Conservation (phyloP, 2,888 invertebrate genomes). For the Nezara viridula region DNA sequence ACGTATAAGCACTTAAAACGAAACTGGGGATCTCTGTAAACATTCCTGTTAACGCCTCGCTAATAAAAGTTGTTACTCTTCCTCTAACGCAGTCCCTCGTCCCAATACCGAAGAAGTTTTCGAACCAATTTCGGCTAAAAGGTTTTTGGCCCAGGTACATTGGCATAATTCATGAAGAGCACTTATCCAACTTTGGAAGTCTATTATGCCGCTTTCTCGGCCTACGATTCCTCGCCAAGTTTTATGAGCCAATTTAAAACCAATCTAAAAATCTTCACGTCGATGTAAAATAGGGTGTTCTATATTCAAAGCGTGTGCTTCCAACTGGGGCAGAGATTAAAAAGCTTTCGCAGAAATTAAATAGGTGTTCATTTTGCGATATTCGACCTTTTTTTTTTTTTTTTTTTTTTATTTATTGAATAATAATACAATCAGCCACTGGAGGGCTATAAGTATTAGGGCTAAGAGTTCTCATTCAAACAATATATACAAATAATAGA, state of each 20-base stretch:
- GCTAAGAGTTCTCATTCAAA: too few species aligned
- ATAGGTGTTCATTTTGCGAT: not conserved
- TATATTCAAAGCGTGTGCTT: constrained; percentile 16
- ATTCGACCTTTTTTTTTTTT: too few species aligned
- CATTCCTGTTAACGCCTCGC: not conserved
- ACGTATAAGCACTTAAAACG: not conserved
- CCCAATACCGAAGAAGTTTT: not conserved
- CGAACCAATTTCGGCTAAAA: constrained; percentile 16
- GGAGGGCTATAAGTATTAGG: too few species aligned
- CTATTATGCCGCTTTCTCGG: not conserved
- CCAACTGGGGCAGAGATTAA: not conserved
- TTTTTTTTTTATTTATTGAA: too few species aligned
- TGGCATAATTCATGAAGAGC: constrained; percentile 19
- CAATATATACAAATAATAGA: too few species aligned
- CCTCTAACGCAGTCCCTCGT: not conserved
- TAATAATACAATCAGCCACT: too few species aligned
- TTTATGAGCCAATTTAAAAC: constrained; percentile 19
- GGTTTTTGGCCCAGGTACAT: not conserved
- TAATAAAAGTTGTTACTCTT: not conserved
- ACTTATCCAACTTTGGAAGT: not conserved
- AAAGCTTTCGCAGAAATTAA: not conserved
- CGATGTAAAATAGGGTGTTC: constrained; percentile 11
- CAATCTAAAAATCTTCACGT: constrained; percentile 15
- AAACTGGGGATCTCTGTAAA: not conserved
- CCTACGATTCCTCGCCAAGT: not conserved